Base-by-base conservation (phyloP, 1,140 invertebrate species). In the Trichonephila inaurata region DNA sequence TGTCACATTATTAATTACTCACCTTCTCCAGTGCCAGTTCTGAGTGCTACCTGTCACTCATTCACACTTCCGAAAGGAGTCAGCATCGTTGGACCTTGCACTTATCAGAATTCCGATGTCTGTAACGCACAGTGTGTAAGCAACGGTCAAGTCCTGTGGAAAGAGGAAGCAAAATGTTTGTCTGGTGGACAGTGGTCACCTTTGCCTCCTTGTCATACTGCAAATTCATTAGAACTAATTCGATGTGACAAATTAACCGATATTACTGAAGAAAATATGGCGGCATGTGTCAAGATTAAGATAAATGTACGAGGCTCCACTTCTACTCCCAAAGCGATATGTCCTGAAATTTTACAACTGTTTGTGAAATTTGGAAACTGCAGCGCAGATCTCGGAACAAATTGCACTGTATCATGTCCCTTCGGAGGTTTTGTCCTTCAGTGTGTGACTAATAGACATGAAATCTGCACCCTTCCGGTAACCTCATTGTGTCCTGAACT, bases 251-350 rank as follows among this genome's bases (percentile, higher is more conserved):
- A 19, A 10, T 8, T 85, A n/a, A 18, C 72, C 28, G 72, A 77
- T 28, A 33, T 77, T 6, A 19, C 24, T 33, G 8, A 62, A 12
- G 19, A 33, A n/a, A 87, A 62, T 18, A 14, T n/a, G 10, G 5
- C 58, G 0, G 24, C 61, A 19, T 87, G 85, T 6, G 85, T 87
- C 61, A 87, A 64, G n/a, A 87, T 87, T 60, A 61, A 58, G 85
- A 28, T 87, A 64, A 51, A 16, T 8, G 60, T 40, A 33, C 61
- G 60, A 12, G 61, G 40, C 6, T 24, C 12, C 2, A 4, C 28
- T 5, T n/a, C 60, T 2, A 33, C 58, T 19, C 58, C 85, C 12
- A 87, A 40, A 21, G n/a, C 85, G 2, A 18, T 62, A 12, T 87
- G 85, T 24, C 85, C 85, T 0, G 85, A 64, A 14, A 64, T 87